These are phyloP conservation scores for Meloidogyne exigua DNA, from an alignment of 1,140 invertebrate species.

Conservation along the genomic window DNA sequence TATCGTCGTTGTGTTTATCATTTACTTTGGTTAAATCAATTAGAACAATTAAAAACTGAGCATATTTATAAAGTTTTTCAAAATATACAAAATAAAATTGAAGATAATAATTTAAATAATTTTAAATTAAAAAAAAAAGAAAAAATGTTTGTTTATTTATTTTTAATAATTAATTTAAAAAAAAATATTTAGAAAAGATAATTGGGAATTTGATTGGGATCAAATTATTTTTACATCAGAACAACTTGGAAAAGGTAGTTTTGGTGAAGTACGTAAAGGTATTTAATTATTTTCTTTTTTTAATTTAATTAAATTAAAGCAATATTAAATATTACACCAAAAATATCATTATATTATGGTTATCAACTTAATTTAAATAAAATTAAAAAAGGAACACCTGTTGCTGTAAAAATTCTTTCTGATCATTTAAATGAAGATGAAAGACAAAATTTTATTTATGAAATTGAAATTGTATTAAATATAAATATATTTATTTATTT, in stretches of 20 bases:
- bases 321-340: background rate
- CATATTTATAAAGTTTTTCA: conserved; percentile 2
- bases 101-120: background rate
- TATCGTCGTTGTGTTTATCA: conserved; percentile 1
- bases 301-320: background rate
- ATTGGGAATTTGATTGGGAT: conserved; percentile 1
- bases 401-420: background rate
- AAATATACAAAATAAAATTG: background rate
- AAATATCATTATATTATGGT: background rate
- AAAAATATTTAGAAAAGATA: background rate
- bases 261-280: background rate
- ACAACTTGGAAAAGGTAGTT: background rate
- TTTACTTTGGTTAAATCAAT: background rate
- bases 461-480: conserved; percentile 1
- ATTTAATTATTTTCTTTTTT: background rate
- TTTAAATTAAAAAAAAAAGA: background rate
- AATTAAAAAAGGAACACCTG: background rate
- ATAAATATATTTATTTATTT: background rate
- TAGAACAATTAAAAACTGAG: background rate
- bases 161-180: background rate
- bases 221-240: background rate
- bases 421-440: background rate
- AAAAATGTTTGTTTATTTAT: background rate
- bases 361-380: background rate
- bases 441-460: background rate